These are phyloP conservation scores for Campopleginae sp. DNA, from an alignment of 2,888 invertebrate genomes.

Conservation along the genomic window DNA sequence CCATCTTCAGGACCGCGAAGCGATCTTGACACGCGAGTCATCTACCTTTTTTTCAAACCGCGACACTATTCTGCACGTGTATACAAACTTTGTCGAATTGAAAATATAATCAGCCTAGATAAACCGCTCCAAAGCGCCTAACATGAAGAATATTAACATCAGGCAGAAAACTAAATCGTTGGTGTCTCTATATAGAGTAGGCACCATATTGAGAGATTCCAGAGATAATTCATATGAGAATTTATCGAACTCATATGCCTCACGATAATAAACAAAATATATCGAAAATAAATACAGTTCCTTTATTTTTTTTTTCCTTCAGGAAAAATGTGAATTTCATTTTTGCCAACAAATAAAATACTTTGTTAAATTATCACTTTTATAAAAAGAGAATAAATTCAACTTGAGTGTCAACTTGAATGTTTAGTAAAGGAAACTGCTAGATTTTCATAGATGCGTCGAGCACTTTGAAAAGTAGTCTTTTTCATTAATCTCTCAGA, in stretches of 20 bases:
- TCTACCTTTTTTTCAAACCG: background rate
- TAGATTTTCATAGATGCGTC: too few relatives aligned
- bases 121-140: background rate
- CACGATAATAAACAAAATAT: conserved; percentile 1
- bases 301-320: background rate
- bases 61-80: background rate
- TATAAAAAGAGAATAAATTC: background rate
- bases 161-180: background rate
- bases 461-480: too few relatives aligned
- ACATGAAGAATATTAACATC: background rate
- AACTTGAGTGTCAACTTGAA: too few relatives aligned
- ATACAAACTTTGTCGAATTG: background rate
- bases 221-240: background rate
- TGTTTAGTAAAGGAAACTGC: too few relatives aligned
- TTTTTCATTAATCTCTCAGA: background rate
- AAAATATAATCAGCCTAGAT: background rate
- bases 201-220: background rate
- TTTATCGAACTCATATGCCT: background rate
- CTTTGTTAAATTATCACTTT: background rate
- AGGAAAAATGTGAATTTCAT: background rate
- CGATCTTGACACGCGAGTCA: conserved; percentile 11
- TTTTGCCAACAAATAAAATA: too few relatives aligned
- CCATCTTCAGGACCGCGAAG: conserved; percentile 17
- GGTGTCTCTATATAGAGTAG: background rate
- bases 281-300: background rate